phyloP scores from a whole-genome alignment of 2,113 vertebrate genomes.

The Charina bottae region DNA sequence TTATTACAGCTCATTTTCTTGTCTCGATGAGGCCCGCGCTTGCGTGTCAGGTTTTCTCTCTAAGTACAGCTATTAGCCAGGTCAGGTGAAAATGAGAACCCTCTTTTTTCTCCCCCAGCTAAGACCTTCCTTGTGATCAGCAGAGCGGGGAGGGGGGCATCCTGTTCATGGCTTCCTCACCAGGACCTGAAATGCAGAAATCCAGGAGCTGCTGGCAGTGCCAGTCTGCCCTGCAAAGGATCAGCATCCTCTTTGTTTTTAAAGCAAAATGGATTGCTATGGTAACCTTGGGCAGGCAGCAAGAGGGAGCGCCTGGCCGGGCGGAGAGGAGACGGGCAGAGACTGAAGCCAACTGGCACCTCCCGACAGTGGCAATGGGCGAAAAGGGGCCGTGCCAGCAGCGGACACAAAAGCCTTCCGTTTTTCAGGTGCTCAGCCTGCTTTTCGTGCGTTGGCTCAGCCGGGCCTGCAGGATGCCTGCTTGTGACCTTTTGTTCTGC shows the following conservation, averaged over 20 bases:
- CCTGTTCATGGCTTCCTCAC: not conserved
- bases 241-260: rapidly evolving
- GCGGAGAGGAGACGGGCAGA: not conserved
- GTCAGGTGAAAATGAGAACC: constrained; percentile 8
- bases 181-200: not conserved
- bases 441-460: too few species aligned
- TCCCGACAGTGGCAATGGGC: not conserved
- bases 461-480: too few species aligned
- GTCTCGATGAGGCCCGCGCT: not conserved
- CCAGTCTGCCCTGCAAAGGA: not conserved
- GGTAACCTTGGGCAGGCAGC: not conserved
- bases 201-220: not conserved
- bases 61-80: constrained; percentile 25
- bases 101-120: too few species aligned
- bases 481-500: too few species aligned
- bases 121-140: not conserved
- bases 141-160: not conserved
- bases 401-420: not conserved
- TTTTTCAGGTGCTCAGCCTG: too few species aligned
- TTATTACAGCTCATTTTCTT: constrained; percentile 32
- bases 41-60: not conserved
- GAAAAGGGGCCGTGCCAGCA: not conserved
- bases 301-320: not conserved
- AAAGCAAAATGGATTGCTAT: not conserved
- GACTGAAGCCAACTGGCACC: not conserved